Evolutionary conservation across 2,797 vertebrate genomes (phyloP).

Genomic region (Pseudochromis fuscus): DNA sequence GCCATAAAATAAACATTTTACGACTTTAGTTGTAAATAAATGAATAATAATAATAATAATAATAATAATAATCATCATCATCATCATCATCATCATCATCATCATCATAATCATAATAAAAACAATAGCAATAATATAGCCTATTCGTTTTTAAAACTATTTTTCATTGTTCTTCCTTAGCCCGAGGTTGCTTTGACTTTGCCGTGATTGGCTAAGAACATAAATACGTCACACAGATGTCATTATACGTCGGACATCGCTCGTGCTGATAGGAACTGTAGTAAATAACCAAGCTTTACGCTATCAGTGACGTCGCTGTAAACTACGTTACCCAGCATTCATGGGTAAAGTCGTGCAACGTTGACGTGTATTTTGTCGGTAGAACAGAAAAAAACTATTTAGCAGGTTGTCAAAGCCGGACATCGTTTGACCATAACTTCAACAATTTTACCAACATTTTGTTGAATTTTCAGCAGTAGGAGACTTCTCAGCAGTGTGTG

Average conservation of each 20-base stretch:
- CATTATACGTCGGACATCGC: accelerated
- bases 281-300: background rate
- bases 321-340: conserved; percentile 81
- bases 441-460: background rate
- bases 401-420: background rate
- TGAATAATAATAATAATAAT: no score
- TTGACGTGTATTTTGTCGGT: conserved; percentile 81
- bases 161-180: background rate
- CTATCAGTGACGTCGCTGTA: accelerated
- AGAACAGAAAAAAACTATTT: conserved; percentile 16
- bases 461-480: background rate
- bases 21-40: no score
- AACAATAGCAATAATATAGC: background rate
- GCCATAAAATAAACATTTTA: no score
- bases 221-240: background rate
- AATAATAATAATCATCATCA: no score
- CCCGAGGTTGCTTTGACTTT: background rate
- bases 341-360: background rate
- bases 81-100: no score
- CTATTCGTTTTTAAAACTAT: no score
- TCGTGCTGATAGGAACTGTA: conserved; percentile 58
- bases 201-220: conserved; percentile 44
- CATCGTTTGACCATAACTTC: background rate
- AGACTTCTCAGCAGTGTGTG: background rate
- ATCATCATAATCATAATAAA: no score